A percentile compares a stretch with the other conserved stretches of the same genome.
phyloP scores from a whole-genome alignment of 2,797 vertebrate species.

The Lithobates sylvaticus region DNA sequence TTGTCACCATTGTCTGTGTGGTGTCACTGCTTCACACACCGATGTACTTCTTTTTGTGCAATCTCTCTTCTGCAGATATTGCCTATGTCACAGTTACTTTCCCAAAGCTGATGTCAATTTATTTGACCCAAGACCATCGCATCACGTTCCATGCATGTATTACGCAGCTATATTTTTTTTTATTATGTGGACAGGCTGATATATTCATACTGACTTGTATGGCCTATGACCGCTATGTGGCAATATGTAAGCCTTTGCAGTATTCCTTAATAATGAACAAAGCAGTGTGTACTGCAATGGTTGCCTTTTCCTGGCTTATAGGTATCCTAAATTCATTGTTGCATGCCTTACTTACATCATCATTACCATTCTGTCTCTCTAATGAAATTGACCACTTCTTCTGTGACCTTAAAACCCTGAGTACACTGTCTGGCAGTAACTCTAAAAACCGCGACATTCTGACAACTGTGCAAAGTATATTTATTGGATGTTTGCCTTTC shows the following conservation, averaged over 20 bases:
- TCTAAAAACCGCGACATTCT: constrained; percentile 17
- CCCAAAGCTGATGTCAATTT: constrained; percentile 27
- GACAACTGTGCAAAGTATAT: not conserved
- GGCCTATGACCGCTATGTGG: constrained; percentile 41
- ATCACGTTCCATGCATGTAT: constrained; percentile 28
- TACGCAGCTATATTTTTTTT: constrained; percentile 22
- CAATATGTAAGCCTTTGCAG: constrained; percentile 29
- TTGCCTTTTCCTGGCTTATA: constrained; percentile 25
- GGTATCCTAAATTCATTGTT: constrained; percentile 11
- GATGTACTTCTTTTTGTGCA: constrained; percentile 48
- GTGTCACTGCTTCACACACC: constrained; percentile 30
- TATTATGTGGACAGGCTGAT: constrained; percentile 21
- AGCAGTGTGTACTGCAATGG: not conserved
- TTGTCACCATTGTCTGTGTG: constrained; percentile 13
- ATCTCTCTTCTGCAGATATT: constrained; percentile 29
- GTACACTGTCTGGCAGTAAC: not conserved
- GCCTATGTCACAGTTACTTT: constrained; percentile 12
- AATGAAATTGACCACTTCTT: constrained; percentile 45
- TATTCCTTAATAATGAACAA: constrained; percentile 25
- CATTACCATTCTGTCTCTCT: constrained; percentile 17
- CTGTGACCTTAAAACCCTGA: constrained; percentile 32
- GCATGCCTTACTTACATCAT: not conserved
- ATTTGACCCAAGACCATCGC: not conserved
- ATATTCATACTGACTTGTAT: constrained; percentile 42
- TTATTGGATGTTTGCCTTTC: constrained; percentile 21